Base-by-base conservation (phyloP, 2,797 vertebrate species). In the Esox masquinongy region DNA sequence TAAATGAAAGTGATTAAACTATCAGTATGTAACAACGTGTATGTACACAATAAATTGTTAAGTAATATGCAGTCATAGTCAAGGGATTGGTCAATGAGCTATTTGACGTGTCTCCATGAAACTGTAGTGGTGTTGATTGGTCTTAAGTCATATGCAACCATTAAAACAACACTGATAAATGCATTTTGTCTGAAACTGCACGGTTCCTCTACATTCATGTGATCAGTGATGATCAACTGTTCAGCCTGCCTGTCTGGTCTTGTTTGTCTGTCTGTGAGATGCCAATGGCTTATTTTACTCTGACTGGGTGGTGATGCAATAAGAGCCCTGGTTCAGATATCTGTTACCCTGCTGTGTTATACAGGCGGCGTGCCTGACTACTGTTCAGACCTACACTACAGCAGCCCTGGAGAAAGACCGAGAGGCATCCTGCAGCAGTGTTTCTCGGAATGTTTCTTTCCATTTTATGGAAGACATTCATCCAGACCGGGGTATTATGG, bases 281-380 rank as follows among this genome's bases (percentile, higher is more conserved):
- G 76, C 80, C 75, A 24, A 74, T 82, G 88, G 86, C 87, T 86
- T 88, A 88, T 63, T 89, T 89, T 81, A n/a, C 63, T 11, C 36
- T 43, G 0, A 8, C 43, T 61, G 56, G 56, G 8, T 73, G 3
- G 59, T 75, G 83, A 85, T 75, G 78, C 79, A 79, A 84, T 50
- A 82, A n/a, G 70, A 79, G 74, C 80, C n/a, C 73, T 70, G 7
- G 64, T 26, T 64, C 70, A 61, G 56, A 61, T 12, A 61, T 24
- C 56, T 61, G 19, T 61, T 61, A 61, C n/a, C 56, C 56, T 61
- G 11, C n/a, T 61, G 22, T 1, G 22, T 61, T 61, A 17, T 24
- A 61, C 6, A 61, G 22, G 22, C 56, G 22, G 9, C 3, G 24
- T 61, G 56, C 56, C 56, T 24, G 56, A 61, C 22, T 61, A 24